phyloP scores from a whole-genome alignment of 2,113 vertebrate species.

The Coturnix japonica region DNA sequence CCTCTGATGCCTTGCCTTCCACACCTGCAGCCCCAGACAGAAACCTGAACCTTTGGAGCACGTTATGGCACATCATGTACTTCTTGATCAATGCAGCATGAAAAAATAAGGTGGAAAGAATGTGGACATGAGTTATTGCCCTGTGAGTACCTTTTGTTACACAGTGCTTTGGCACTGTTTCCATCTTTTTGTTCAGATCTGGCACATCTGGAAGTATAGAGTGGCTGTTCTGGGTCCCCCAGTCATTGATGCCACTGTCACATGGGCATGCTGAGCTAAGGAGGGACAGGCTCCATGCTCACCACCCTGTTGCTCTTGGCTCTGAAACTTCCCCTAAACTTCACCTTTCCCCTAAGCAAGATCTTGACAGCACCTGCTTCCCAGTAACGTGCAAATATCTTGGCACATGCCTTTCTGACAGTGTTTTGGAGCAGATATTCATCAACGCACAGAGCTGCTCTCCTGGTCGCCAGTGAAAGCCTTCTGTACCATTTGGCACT shows the following conservation, averaged over 20 bases:
- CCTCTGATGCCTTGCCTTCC: not conserved
- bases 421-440: conserved; percentile 43
- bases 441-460: not conserved
- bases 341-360: not conserved
- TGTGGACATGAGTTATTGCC: not conserved
- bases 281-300: not conserved
- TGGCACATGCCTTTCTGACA: not conserved
- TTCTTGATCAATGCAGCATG: rapidly evolving
- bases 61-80: rapidly evolving
- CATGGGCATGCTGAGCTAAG: not conserved
- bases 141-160: not conserved
- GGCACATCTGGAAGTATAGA: rapidly evolving
- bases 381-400: not conserved
- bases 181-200: rapidly evolving
- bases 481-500: conserved; percentile 68
- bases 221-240: not conserved
- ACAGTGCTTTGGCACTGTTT: rapidly evolving
- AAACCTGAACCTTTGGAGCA: not conserved
- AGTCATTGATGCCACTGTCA: rapidly evolving
- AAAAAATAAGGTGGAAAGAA: conserved; percentile 6
- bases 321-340: not conserved
- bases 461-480: conserved; percentile 49
- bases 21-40: not conserved
- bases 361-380: conserved; percentile 20
- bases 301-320: conserved; percentile 16